Evolutionary conservation across 2,888 invertebrate species (phyloP), one percentile per base, ranked within the genome.

Genomic region (Dryadula phaetusa): DNA sequence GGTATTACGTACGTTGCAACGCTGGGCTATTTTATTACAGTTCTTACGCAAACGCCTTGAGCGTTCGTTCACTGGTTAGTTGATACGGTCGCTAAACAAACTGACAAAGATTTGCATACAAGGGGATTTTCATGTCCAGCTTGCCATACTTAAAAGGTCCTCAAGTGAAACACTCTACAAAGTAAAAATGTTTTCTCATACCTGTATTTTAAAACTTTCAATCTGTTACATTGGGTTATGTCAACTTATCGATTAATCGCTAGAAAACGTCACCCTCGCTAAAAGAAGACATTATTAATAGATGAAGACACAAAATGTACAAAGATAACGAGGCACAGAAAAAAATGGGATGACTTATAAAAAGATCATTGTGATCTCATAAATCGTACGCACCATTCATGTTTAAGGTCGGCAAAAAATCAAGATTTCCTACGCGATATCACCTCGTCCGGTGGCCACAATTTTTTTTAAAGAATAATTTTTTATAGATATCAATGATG

Each of bases 381-480:
- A 92, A 91, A 91, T 91, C 86, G 88, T 90, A 87, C 82, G 82
- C 84, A 88, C 90, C 90, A 90, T 91, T 91, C 90, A 91, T 90
- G 91, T 87, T 86, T 84, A 82, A 81, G 79, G 75, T 82, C 75
- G 75, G 81, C 81, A 79, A 90, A 90, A 90, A 88, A 82, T 72
- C 75, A 75, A 86, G 90, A 91, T 91, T 90, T 90, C 90, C 90
- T 91, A 87, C 82, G 77, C 76, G 91, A 91, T 91, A 89, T 75
- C 78, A 77, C 79, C 83, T 82, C 87, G 89, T 90, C 89, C 90
- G 90, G 90, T 89, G 86, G 84, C 84, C 84, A 80, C 80, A 73
- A 74, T 77, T 74, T 75, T 79, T 81, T 85, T 84, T 86, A 67
- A 61, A 52, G 54, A 47, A 22, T 52, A 32, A 60, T 63, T 70